Conservation (phyloP, 1,140 invertebrate species). For the Campoletis sonorensis region DNA sequence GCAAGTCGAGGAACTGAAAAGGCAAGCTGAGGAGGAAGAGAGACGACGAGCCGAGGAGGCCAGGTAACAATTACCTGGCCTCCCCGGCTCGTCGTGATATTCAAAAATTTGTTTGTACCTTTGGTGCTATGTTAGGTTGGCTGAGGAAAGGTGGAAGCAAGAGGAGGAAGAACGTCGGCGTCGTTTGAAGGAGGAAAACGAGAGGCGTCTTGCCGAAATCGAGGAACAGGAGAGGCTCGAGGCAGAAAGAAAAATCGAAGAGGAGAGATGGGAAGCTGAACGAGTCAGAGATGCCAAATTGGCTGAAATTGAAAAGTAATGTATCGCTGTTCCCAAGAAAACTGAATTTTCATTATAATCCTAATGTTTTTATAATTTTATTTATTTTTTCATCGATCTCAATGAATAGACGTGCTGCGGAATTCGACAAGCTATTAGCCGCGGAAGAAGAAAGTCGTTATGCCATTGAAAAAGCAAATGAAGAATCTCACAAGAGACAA, state of each 20-base stretch:
- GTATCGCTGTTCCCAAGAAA: background rate
- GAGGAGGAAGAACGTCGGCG: conserved; percentile 66
- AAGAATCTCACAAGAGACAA: conserved; percentile 57
- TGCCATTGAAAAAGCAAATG: conserved; percentile 47
- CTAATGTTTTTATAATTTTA: background rate
- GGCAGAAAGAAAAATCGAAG: conserved; percentile 66
- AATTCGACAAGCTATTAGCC: conserved; percentile 48
- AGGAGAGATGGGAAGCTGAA: conserved; percentile 65
- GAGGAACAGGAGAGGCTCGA: conserved; percentile 69
- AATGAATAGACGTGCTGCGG: conserved; percentile 46
- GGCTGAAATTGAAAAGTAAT: conserved; percentile 60
- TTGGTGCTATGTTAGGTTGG: conserved; percentile 54
- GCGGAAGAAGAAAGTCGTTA: conserved; percentile 58
- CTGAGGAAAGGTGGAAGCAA: conserved; percentile 60
- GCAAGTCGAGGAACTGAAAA: conserved; percentile 56
- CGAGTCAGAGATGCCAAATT: conserved; percentile 62
- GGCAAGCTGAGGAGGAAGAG: conserved; percentile 66
- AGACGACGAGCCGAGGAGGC: conserved; percentile 62
- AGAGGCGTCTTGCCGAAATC: conserved; percentile 67
- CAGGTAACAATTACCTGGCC: conserved; percentile 53
- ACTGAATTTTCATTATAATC: background rate
- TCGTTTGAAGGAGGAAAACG: conserved; percentile 64
- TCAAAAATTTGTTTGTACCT: conserved; percentile 45
- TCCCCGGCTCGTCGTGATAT: conserved; percentile 46
- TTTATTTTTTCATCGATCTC: background rate